A percentile compares a stretch with the other conserved stretches of the same genome.
Evolutionary conservation across 2,888 invertebrate genomes (phyloP).

Genomic region (Campoletis raptor): DNA sequence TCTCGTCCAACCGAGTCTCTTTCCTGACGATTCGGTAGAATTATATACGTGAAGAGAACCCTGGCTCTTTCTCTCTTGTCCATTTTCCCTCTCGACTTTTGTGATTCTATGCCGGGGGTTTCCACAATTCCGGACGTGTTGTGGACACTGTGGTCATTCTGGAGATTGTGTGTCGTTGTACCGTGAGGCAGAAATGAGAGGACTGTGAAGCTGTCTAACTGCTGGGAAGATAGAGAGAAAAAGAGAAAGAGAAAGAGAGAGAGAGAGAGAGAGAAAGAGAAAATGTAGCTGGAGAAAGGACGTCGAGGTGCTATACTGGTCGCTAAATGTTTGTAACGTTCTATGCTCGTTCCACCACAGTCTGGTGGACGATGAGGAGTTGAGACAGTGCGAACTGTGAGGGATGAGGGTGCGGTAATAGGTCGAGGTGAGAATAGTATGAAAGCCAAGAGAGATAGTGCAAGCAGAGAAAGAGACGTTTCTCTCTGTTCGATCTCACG

Average conservation of each 20-base stretch:
- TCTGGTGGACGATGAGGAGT: conserved; percentile 50
- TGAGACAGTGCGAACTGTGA: conserved; percentile 57
- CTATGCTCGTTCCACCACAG: conserved; percentile 5
- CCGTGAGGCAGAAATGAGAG: conserved; percentile 28
- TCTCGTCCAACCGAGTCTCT: conserved; percentile 17
- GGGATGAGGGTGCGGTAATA: conserved; percentile 39
- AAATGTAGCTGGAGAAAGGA: conserved; percentile 41
- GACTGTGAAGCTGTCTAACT: conserved; percentile 29
- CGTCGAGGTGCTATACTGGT: conserved; percentile 51
- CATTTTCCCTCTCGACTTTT: conserved; percentile 18
- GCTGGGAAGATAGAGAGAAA: conserved; percentile 38
- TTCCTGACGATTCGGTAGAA: conserved; percentile 11
- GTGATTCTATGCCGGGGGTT: conserved; percentile 9
- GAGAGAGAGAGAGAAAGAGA: conserved; percentile 31
- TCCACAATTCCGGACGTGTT: conserved; percentile 35
- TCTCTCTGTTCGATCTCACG: conserved; percentile 30
- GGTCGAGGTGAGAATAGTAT: conserved; percentile 51
- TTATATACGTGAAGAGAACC: conserved; percentile 5
- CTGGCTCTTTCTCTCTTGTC: not conserved
- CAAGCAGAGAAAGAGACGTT: conserved; percentile 27
- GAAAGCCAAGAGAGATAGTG: conserved; percentile 27
- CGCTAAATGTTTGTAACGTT: conserved; percentile 60
- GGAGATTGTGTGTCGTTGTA: conserved; percentile 34
- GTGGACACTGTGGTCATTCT: conserved; percentile 49
- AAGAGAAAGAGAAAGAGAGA: conserved; percentile 13